A percentile compares a stretch with the other conserved stretches of the same genome.
phyloP scores from a whole-genome alignment of 2,888 invertebrate species.

The Sturmia bella region DNA sequence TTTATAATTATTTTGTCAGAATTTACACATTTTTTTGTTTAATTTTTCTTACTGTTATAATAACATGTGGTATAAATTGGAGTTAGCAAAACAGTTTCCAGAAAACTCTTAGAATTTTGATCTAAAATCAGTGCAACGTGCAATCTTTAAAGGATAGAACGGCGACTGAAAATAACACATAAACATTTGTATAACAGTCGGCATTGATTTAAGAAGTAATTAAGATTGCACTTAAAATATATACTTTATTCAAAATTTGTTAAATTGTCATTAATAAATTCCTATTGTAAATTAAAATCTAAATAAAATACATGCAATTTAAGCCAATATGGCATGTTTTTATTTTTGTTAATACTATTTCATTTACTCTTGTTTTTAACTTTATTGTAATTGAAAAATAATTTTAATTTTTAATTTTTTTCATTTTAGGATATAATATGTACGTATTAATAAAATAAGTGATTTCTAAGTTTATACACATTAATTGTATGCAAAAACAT shows the following conservation, averaged over 20 bases:
- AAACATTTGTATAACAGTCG: constrained; percentile 6
- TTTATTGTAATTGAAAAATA: not conserved
- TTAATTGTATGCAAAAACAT: constrained; percentile 43
- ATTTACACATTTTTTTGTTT: too few species aligned
- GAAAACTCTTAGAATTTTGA: too few species aligned
- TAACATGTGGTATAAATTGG: too few species aligned
- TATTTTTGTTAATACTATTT: not conserved
- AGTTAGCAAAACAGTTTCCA: too few species aligned
- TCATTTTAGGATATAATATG: constrained; percentile 12
- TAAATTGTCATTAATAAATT: too few species aligned
- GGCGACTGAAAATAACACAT: not conserved
- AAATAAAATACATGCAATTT: not conserved
- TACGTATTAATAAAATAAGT: constrained; percentile 17
- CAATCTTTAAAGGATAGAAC: not conserved
- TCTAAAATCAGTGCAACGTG: too few species aligned
- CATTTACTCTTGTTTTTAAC: not conserved
- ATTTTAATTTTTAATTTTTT: not conserved
- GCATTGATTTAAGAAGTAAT: not conserved
- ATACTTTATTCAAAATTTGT: too few species aligned
- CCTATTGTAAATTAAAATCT: too few species aligned
- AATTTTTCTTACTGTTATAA: too few species aligned
- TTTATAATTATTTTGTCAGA: too few species aligned
- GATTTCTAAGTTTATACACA: constrained; percentile 44
- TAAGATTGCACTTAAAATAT: not conserved
- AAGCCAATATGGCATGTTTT: not conserved